Percentiles rank a stretch among this genome's conserved stretches.
phyloP scores from a whole-genome alignment of 2,888 invertebrate species.

The Antheraea yamamai region DNA sequence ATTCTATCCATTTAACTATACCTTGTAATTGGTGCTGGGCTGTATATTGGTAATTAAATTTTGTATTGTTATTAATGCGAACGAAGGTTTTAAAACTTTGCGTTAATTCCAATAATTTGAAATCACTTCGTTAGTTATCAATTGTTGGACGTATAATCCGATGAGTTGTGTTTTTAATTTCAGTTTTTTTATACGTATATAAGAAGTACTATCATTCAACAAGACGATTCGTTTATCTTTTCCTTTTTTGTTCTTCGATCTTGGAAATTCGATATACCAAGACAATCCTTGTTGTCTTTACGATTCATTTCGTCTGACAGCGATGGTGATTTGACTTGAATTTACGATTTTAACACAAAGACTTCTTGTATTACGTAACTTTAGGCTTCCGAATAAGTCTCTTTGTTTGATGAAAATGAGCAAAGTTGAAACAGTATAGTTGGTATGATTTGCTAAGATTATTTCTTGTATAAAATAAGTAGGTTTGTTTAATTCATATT shows the following conservation, averaged over 20 bases:
- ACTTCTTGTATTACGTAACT: slow-evolving; percentile 29
- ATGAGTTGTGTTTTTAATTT: neutral
- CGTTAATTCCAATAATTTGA: too few species aligned
- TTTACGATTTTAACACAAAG: slow-evolving; percentile 36
- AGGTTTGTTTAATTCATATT: neutral
- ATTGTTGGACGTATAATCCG: neutral
- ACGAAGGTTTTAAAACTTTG: too few species aligned
- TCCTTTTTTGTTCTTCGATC: neutral
- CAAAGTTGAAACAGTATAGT: slow-evolving; percentile 28
- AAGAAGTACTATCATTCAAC: neutral
- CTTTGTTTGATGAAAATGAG: slow-evolving; percentile 32
- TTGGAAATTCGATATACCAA: slow-evolving; percentile 21
- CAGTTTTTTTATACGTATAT: neutral
- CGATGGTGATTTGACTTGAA: slow-evolving; percentile 36
- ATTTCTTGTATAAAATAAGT: neutral
- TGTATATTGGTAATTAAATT: too few species aligned
- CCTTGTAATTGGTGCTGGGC: too few species aligned
- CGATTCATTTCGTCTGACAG: slow-evolving; percentile 34
- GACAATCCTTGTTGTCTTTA: slow-evolving; percentile 21
- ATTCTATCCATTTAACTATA: too few species aligned
- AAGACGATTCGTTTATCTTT: neutral
- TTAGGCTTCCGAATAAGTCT: slow-evolving; percentile 33
- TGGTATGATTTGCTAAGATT: slow-evolving; percentile 26
- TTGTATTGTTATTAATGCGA: too few species aligned
- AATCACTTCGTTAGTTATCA: too few species aligned